A percentile compares a stretch with the other conserved stretches of the same genome.
Conservation (phyloP, 2,888 invertebrate genomes). For the Azorinus chamasolen region DNA sequence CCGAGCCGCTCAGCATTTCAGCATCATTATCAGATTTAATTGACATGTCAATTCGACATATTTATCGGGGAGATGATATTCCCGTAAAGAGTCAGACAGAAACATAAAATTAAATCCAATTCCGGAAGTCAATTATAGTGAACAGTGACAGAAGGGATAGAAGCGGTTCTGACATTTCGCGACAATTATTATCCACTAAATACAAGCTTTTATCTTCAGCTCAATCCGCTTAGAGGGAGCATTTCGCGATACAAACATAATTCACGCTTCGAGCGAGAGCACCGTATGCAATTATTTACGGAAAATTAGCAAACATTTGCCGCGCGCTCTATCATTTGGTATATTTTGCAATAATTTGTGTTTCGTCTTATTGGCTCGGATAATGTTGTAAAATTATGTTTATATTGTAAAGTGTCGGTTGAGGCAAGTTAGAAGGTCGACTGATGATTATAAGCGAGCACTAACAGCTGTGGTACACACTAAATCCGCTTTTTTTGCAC, state of each 20-base stretch:
- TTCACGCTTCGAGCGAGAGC: constrained; percentile 45
- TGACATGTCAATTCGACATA: constrained; percentile 46
- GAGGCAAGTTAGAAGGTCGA: too few relatives aligned
- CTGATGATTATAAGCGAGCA: too few relatives aligned
- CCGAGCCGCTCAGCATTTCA: too few relatives aligned
- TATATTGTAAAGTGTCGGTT: too few relatives aligned
- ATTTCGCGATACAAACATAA: constrained; percentile 35
- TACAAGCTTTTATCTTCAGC: constrained; percentile 48
- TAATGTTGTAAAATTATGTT: constrained; percentile 41
- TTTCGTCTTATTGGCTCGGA: constrained; percentile 40
- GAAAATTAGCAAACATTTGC: constrained; percentile 67
- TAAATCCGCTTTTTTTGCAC: too few relatives aligned
- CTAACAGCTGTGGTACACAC: too few relatives aligned
- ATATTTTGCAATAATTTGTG: constrained; percentile 64
- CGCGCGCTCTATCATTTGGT: constrained; percentile 56
- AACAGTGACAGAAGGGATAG: constrained; percentile 56
- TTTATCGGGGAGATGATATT: constrained; percentile 28
- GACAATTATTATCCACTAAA: constrained; percentile 61
- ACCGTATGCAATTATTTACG: constrained; percentile 65
- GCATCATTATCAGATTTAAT: constrained; percentile 8
- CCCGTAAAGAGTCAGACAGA: constrained; percentile 6
- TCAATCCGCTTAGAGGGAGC: constrained; percentile 45
- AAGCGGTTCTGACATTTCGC: constrained; percentile 59
- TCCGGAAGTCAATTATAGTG: constrained; percentile 51
- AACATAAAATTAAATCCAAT: constrained; percentile 20